phyloP scores from a whole-genome alignment of 2,113 vertebrate species.

The Protomyctophum bolini region DNA sequence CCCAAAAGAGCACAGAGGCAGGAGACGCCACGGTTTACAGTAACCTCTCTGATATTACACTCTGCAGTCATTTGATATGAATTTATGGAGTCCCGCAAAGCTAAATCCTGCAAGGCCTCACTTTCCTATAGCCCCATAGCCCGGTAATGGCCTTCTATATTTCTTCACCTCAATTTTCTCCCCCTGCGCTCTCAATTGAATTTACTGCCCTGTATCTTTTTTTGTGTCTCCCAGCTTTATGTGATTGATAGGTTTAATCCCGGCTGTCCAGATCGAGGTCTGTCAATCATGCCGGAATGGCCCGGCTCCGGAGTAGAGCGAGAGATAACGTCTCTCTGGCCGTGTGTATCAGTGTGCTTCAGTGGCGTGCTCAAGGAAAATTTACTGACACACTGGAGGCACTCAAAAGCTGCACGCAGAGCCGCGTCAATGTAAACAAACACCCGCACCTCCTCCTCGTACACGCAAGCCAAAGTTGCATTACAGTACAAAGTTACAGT shows the following conservation, averaged over 20 bases:
- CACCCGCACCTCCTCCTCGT: background rate
- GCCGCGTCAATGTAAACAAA: slow-evolving; percentile 45
- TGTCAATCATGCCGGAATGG: slow-evolving; percentile 75
- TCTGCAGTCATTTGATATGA: slow-evolving; percentile 78
- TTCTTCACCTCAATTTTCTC: slow-evolving; percentile 81
- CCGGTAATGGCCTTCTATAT: slow-evolving; percentile 81
- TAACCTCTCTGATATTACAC: slow-evolving; percentile 70
- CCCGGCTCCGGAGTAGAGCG: slow-evolving; percentile 35
- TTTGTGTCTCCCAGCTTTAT: slow-evolving; percentile 70
- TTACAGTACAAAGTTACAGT: background rate
- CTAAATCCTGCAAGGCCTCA: slow-evolving; percentile 79
- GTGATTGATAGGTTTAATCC: slow-evolving; percentile 84
- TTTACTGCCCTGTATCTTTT: slow-evolving; percentile 74
- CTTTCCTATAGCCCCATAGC: slow-evolving; percentile 75
- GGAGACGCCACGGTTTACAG: slow-evolving; percentile 64
- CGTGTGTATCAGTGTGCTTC: slow-evolving; percentile 68
- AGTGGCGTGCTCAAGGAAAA: slow-evolving; percentile 62
- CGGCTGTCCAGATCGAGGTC: slow-evolving; percentile 72
- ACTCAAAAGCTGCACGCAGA: slow-evolving; percentile 49
- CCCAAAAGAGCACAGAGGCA: slow-evolving; percentile 69
- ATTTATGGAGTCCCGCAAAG: slow-evolving; percentile 78
- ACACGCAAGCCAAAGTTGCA: slow-evolving; percentile 2
- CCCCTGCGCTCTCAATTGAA: slow-evolving; percentile 75
- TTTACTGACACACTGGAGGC: slow-evolving; percentile 66
- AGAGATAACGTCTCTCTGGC: slow-evolving; percentile 19